phyloP scores from a whole-genome alignment of 1,140 invertebrate genomes.

The Euura saliciscinereae region DNA sequence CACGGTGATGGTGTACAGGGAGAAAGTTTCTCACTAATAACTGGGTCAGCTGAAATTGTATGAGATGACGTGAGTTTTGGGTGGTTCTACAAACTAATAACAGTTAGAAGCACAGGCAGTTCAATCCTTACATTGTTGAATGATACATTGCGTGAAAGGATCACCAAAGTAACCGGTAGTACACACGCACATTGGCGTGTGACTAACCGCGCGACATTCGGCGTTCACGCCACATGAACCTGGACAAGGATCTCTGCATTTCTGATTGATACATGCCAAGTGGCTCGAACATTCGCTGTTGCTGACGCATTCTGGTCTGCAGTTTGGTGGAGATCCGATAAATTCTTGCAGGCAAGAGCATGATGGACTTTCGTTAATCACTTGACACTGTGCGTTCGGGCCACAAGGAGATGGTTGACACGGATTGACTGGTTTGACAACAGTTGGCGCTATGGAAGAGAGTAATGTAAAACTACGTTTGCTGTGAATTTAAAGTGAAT shows the following conservation, averaged over 20 bases:
- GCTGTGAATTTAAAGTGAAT: constrained; percentile 58
- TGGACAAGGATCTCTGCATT: constrained; percentile 75
- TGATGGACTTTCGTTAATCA: constrained; percentile 62
- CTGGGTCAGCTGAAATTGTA: constrained; percentile 56
- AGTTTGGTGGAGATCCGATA: constrained; percentile 70
- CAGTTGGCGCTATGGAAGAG: constrained; percentile 52
- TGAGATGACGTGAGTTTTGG: constrained; percentile 36
- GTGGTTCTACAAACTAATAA: constrained; percentile 33
- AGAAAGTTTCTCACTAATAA: constrained; percentile 55
- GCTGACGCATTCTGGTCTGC: constrained; percentile 70
- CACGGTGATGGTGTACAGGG: constrained; percentile 81
- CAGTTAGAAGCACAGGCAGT: constrained; percentile 30
- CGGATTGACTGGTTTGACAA: constrained; percentile 41
- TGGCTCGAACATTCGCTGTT: constrained; percentile 69
- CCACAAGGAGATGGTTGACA: constrained; percentile 70
- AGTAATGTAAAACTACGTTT: constrained; percentile 70
- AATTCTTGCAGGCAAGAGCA: constrained; percentile 68
- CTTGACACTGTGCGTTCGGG: constrained; percentile 67
- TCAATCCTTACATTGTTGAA: constrained; percentile 42
- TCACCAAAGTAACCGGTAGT: constrained; percentile 68
- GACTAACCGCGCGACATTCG: constrained; percentile 69
- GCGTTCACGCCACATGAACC: constrained; percentile 73
- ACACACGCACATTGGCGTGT: constrained; percentile 70
- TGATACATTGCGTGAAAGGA: constrained; percentile 65
- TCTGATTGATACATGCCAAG: constrained; percentile 71